Evolutionary conservation across 37 sponge, comb jelly and placozoan genomes (phyloP), one percentile per base, ranked within the genome.

Genomic region (Chondrosia reniformis): DNA sequence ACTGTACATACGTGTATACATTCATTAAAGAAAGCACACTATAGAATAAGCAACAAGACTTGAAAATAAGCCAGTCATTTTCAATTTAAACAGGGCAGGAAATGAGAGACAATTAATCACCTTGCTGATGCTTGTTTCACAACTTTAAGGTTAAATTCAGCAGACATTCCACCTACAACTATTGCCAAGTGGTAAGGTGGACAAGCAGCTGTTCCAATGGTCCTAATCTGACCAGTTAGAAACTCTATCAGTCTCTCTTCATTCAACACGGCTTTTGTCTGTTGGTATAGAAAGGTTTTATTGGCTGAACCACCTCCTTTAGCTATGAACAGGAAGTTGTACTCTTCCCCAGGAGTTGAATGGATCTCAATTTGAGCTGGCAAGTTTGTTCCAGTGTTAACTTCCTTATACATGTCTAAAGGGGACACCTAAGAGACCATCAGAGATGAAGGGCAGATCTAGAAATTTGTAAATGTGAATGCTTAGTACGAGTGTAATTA

Each of bases 281-380:
- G 79, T 39, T 84, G 84, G 45, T 78, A 84, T 41, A 84, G 84
- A 62, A 84, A 84, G 44, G 65, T 84, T 72, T 84, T 84, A 52
- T 84, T 84, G 37, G 84, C 84, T 31, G 84, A 84, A 6, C 84
- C 84, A 19, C 84, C 84, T 62, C 84, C 84, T 44, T 84, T 84
- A 25, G 84, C 84, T 28, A 84, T 77, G 72, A 84, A 84, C 33
- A 84, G 67, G 73, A 84, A 84, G 34, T 65, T 39, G 54, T 84
- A 84, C 40, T 84, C 79, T 39, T 78, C 49, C 1, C 79, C 78
- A 9, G 19, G 34, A 7, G 65, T 34, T 4, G 84, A 55, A 46
- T 78, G 78, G 54, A 84, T 52, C 33, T 84, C 84, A 37, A 84
- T 84, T 45, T 84, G 84, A 19, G 84, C 84, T 8, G 84, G 84